phyloP scores from a whole-genome alignment of 2,113 vertebrate genomes.

The Odontesthes bonariensis region DNA sequence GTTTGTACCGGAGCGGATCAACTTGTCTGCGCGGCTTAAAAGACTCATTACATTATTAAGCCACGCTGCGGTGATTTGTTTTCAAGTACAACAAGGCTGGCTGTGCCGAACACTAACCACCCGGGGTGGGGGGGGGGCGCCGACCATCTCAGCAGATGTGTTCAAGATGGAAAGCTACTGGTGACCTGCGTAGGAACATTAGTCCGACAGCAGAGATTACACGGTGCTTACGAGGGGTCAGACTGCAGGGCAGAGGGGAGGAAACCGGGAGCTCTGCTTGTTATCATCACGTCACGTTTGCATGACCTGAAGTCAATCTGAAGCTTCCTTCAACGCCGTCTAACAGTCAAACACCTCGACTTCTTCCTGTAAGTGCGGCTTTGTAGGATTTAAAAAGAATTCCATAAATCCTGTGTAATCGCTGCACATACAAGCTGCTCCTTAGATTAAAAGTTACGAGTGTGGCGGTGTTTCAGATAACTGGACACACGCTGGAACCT shows the following conservation, averaged over 20 bases:
- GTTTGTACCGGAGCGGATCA: slow-evolving; percentile 76
- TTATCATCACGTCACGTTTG: slow-evolving; percentile 21
- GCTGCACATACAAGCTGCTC: background rate
- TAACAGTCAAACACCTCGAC: slow-evolving; percentile 4
- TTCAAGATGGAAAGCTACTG: slow-evolving; percentile 69
- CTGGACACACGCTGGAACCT: no score
- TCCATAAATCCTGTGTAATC: background rate
- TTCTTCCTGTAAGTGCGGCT: background rate
- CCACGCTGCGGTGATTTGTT: slow-evolving; percentile 72
- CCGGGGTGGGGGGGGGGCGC: slow-evolving; percentile 17
- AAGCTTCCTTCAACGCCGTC: background rate
- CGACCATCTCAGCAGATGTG: slow-evolving; percentile 60
- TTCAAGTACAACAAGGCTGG: slow-evolving; percentile 68
- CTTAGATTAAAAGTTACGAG: background rate
- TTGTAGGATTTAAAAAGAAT: background rate
- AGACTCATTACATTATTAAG: slow-evolving; percentile 75
- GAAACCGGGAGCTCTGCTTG: slow-evolving; percentile 15
- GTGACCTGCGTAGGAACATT: slow-evolving; percentile 67
- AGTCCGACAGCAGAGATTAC: slow-evolving; percentile 74
- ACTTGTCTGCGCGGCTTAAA: slow-evolving; percentile 77
- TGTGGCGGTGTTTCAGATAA: background rate
- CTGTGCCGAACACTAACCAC: slow-evolving; percentile 53
- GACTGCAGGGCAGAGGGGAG: slow-evolving; percentile 34
- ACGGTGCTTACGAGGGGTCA: slow-evolving; percentile 66
- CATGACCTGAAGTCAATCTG: slow-evolving; percentile 4